Evolutionary conservation across 64 coral and sea anemone species (phyloP).

Genomic region (Porites australiensis): DNA sequence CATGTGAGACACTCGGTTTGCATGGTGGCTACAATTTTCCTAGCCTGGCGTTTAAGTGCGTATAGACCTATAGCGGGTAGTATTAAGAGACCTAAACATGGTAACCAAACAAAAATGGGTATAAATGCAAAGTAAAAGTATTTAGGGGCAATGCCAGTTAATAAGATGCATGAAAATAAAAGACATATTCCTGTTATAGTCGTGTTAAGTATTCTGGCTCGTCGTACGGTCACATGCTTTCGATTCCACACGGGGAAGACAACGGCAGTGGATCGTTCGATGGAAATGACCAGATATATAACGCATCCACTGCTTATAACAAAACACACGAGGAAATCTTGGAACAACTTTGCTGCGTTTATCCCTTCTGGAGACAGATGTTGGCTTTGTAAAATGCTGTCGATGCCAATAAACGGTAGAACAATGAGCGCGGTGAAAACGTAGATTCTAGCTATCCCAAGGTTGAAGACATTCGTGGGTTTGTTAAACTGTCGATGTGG

Average conservation of each 20-base stretch:
- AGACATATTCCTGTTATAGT: not conserved
- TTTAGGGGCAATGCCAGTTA: not conserved
- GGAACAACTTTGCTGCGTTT: not conserved
- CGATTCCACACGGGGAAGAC: slow-evolving; percentile 16
- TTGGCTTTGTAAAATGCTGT: slow-evolving; percentile 13
- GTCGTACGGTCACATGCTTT: not conserved
- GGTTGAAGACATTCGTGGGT: slow-evolving; percentile 5
- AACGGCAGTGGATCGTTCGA: slow-evolving; percentile 1
- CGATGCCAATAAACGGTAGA: slow-evolving; percentile 1
- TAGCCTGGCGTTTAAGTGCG: not conserved
- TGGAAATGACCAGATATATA: not conserved
- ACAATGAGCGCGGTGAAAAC: not conserved
- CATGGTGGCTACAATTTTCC: not conserved
- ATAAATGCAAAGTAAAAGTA: not conserved
- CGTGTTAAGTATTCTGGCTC: not conserved
- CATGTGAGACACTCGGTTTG: not conserved
- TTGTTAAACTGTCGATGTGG: slow-evolving; percentile 25
- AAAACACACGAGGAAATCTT: slow-evolving; percentile 5
- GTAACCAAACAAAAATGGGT: not conserved
- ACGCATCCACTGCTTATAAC: not conserved
- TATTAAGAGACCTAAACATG: not conserved
- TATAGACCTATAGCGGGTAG: not conserved
- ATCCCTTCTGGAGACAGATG: not conserved
- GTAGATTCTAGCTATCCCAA: not conserved
- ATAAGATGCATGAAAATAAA: slow-evolving; percentile 18